Evolutionary conservation across 2,888 invertebrate species (phyloP), one percentile per base, ranked within the genome.

Genomic region (Smittia sp.): DNA sequence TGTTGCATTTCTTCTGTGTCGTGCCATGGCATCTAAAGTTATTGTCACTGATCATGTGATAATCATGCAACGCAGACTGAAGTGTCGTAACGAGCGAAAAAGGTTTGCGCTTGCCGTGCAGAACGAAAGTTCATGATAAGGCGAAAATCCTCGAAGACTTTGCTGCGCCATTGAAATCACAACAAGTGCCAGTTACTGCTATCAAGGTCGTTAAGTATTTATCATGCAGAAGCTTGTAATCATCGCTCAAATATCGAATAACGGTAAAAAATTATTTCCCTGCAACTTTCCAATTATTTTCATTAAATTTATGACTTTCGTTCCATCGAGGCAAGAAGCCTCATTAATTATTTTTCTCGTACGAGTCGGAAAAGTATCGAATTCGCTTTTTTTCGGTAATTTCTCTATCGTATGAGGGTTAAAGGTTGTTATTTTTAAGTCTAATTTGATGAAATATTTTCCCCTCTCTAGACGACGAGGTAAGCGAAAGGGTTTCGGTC

Each of bases 201-300:
- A 68, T 68, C 68, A 68, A 68, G 68, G 68, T 68, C 68, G 39
- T 41, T 68, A 58, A 58, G 15, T 46, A 46, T n/a, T n/a, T n/a
- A n/a, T 46, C 46, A 46, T 6, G 46, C 58, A 58, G 24, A 13
- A 58, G 18, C 13, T 52, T 52, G n/a, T 58, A 7, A 24, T 11
- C n/a, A 58, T 58, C 68, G 46, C 22, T 68, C 41, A 67, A n/a
- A 68, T 41, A 68, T 68, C 68, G 25, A 68, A 68, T 68, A 39
- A 46, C 68, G 41, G 27, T 38, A 1, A 66, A 66, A 66, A 66
- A 66, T 38, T 6, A 66, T 24, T 66, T 66, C 18, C 18, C 18
- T 38, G 66, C 24, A 24, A 41, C 22, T 46, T 46, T 24, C 24
- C 68, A 68, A 68, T 68, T 68, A 68, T 68, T 46, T 68, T 46